A percentile compares a stretch with the other conserved stretches of the same genome.
These are phyloP conservation scores for Xylocopa sonorina DNA, from an alignment of 1,140 invertebrate genomes.

Conservation along the genomic window DNA sequence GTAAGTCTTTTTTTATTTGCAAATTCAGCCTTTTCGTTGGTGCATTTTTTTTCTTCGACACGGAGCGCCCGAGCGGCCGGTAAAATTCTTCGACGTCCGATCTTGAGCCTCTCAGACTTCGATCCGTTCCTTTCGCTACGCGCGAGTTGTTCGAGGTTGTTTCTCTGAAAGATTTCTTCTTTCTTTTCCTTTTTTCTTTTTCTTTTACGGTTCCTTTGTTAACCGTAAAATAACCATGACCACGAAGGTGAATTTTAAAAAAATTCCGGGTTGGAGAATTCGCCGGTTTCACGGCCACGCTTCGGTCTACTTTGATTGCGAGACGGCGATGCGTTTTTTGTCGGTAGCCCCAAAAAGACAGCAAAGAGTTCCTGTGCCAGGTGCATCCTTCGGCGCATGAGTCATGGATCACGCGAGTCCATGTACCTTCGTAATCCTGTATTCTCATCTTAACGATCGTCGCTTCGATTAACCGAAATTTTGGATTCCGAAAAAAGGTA, in stretches of 20 bases:
- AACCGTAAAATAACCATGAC: not conserved
- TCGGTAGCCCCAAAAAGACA: not conserved
- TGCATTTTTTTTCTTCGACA: not conserved
- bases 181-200: not conserved
- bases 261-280: constrained; percentile 28
- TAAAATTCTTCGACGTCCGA: not conserved
- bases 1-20: constrained; percentile 2
- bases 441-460: not conserved
- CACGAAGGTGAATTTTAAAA: not conserved
- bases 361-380: too few relatives aligned
- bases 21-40: constrained; percentile 7
- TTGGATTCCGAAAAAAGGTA: not conserved
- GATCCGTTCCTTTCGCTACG: not conserved
- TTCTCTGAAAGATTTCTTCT: not conserved
- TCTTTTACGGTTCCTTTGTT: too few relatives aligned
- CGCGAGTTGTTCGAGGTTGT: not conserved
- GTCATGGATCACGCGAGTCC: constrained; percentile 22
- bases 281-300: constrained; percentile 27
- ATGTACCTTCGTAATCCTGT: not conserved
- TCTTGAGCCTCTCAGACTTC: not conserved
- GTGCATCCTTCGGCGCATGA: constrained; percentile 40
- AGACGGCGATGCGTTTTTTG: constrained; percentile 5
- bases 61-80: not conserved
- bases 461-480: not conserved
- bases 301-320: constrained; percentile 35